These are phyloP conservation scores for Leptestheria dahalacensis DNA, from an alignment of 1,140 invertebrate species.

Conservation along the genomic window DNA sequence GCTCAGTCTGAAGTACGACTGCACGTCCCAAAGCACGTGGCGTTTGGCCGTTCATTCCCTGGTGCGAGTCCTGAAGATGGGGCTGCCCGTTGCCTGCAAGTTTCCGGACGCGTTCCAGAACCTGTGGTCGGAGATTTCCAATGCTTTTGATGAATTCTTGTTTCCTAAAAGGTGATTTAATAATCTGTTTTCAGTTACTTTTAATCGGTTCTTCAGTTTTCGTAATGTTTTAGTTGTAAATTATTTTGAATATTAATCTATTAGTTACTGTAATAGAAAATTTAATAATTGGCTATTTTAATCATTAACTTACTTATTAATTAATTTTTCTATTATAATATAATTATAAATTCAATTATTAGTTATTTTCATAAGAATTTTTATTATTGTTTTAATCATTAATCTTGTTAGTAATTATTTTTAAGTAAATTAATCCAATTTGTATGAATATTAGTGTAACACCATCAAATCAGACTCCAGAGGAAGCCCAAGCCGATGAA, in stretches of 20 bases:
- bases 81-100: conserved; percentile 70
- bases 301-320: conserved; percentile 15
- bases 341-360: conserved; percentile 11
- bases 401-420: no score
- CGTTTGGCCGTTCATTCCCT: conserved; percentile 66
- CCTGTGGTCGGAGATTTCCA: conserved; percentile 73
- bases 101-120: conserved; percentile 47
- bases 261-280: not conserved
- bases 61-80: conserved; percentile 60
- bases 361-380: no score
- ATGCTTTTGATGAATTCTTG: conserved; percentile 76
- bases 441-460: conserved; percentile 37
- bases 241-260: not conserved
- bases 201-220: no score
- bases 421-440: no score
- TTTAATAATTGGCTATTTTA: conserved; percentile 3
- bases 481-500: conserved; percentile 70
- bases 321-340: conserved; percentile 10
- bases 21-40: conserved; percentile 68
- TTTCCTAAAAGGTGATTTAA: conserved; percentile 54
- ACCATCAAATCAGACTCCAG: conserved; percentile 48
- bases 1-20: conserved; percentile 65
- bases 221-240: not conserved
- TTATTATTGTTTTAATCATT: no score
- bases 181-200: conserved; percentile 10